These are phyloP conservation scores for Anhinga anhinga DNA, from an alignment of 2,113 vertebrate species.

Conservation along the genomic window DNA sequence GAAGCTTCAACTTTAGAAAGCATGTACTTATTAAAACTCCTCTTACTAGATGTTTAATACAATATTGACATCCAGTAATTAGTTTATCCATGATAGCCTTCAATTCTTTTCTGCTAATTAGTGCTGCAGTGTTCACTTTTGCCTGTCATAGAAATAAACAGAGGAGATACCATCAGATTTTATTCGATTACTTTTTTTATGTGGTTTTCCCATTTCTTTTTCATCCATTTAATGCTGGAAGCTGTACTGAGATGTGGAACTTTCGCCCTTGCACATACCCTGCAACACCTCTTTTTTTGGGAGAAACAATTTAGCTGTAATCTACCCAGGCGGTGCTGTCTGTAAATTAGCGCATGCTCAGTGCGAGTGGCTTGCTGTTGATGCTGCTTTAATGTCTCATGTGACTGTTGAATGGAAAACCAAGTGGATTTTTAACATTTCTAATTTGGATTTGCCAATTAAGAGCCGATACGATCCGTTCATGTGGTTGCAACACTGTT, in stretches of 20 bases:
- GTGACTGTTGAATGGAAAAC: neutral
- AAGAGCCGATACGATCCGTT: neutral
- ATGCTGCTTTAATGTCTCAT: neutral
- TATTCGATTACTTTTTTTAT: neutral
- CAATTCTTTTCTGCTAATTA: neutral
- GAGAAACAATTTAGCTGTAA: neutral
- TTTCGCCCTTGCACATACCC: neutral
- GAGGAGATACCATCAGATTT: neutral
- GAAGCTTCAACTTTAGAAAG: neutral
- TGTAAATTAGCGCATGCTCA: neutral
- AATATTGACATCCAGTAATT: constrained; percentile 33
- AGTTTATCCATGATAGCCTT: constrained; percentile 11
- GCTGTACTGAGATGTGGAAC: neutral
- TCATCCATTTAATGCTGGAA: neutral
- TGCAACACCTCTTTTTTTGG: neutral
- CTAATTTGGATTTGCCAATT: constrained; percentile 27
- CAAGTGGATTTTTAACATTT: neutral
- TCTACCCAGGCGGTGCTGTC: neutral
- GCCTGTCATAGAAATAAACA: neutral
- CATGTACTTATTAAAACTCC: neutral
- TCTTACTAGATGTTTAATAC: neutral
- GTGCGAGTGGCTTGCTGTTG: neutral
- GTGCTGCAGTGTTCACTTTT: neutral
- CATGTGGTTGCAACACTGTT: neutral
- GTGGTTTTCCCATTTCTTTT: neutral